These are phyloP conservation scores for Habrosyne pyritoides DNA, from an alignment of 2,888 invertebrate genomes.

Conservation along the genomic window DNA sequence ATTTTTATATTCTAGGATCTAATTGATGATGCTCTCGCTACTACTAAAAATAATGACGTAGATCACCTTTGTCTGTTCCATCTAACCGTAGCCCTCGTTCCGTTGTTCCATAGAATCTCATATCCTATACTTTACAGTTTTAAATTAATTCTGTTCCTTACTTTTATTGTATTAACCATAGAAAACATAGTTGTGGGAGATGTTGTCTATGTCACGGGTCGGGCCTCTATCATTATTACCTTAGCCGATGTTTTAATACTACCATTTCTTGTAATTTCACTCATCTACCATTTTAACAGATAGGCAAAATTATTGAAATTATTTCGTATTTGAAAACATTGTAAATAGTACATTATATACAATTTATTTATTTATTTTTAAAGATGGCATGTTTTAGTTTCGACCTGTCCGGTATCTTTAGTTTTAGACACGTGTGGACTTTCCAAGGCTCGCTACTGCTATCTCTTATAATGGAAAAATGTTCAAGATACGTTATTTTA, in stretches of 20 bases:
- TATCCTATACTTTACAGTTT: constrained; percentile 21
- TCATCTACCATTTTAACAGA: background rate
- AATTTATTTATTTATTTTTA: constrained; percentile 33
- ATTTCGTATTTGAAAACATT: constrained; percentile 32
- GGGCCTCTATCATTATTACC: constrained; percentile 1
- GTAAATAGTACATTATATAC: constrained; percentile 47
- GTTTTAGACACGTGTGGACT: constrained; percentile 18
- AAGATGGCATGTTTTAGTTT: constrained; percentile 25
- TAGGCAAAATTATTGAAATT: constrained; percentile 6
- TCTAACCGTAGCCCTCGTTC: constrained; percentile 52
- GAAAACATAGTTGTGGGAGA: constrained; percentile 7
- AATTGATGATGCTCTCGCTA: constrained; percentile 45
- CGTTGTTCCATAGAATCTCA: constrained; percentile 62
- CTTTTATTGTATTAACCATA: constrained; percentile 18
- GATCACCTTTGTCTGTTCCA: constrained; percentile 62
- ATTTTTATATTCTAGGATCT: constrained; percentile 23
- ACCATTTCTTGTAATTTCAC: constrained; percentile 23
- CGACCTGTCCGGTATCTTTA: constrained; percentile 32
- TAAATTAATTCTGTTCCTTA: constrained; percentile 17
- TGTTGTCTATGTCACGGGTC: background rate
- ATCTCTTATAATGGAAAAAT: background rate
- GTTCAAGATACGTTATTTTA: background rate
- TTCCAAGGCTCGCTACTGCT: constrained; percentile 13
- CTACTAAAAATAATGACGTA: constrained; percentile 33
- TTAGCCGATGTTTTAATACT: constrained; percentile 25